phyloP scores from a whole-genome alignment of 2,797 vertebrate genomes.

The Coranthus polyacanthus region DNA sequence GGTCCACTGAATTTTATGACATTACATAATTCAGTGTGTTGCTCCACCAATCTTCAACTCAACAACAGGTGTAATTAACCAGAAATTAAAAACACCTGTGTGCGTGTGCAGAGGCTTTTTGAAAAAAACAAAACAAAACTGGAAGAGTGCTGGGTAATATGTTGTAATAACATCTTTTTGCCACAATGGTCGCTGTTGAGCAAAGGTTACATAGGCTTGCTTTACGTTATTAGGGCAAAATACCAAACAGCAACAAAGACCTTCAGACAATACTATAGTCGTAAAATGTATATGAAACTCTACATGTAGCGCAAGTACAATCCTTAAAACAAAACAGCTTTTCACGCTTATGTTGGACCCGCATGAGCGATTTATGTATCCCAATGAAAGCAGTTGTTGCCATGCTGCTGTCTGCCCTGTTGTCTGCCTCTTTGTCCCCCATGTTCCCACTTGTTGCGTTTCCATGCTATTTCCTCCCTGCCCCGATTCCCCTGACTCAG shows the following conservation, averaged over 20 bases:
- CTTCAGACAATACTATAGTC: neutral
- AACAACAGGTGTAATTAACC: too few relatives aligned
- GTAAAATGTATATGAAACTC: neutral
- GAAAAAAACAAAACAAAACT: neutral
- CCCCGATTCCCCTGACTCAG: slow-evolving; percentile 80
- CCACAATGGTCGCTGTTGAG: slow-evolving; percentile 14
- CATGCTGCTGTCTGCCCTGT: slow-evolving; percentile 50
- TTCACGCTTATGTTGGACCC: neutral
- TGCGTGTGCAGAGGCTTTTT: neutral
- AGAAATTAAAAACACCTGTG: neutral
- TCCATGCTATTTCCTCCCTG: slow-evolving; percentile 73
- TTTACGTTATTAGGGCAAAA: slow-evolving; percentile 12
- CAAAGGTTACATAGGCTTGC: neutral
- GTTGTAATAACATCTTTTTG: slow-evolving; percentile 8
- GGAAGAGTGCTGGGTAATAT: neutral
- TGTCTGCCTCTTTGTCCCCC: slow-evolving; percentile 54
- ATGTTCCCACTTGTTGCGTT: slow-evolving; percentile 74
- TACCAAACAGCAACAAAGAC: slow-evolving; percentile 8
- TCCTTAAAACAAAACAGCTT: too few relatives aligned
- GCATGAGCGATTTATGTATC: slow-evolving; percentile 15
- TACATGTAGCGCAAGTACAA: neutral
- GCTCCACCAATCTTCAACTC: neutral
- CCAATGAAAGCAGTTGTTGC: slow-evolving; percentile 43
- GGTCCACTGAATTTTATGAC: neutral
- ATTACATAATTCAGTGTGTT: neutral